phyloP scores from a whole-genome alignment of 1,140 invertebrate species.

The Harlomillsia oculata region DNA sequence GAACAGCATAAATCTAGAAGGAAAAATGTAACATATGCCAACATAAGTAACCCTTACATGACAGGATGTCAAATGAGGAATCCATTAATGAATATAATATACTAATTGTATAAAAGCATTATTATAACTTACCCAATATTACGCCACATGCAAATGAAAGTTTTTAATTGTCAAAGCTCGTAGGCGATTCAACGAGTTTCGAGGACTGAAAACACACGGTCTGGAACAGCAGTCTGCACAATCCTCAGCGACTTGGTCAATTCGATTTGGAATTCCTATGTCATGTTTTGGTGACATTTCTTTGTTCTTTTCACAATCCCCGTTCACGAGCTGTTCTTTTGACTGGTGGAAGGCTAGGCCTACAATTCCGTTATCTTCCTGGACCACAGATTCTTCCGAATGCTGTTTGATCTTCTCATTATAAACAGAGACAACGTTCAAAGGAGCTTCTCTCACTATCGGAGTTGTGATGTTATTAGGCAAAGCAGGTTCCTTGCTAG shows the following conservation, averaged over 20 bases:
- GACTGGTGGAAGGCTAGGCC: slow-evolving; percentile 80
- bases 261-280: slow-evolving; percentile 3
- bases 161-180: slow-evolving; percentile 83
- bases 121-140: slow-evolving; percentile 66
- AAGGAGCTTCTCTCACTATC: background rate
- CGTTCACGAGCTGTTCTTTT: slow-evolving; percentile 46
- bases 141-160: slow-evolving; percentile 77
- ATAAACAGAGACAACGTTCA: slow-evolving; percentile 30
- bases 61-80: background rate
- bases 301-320: slow-evolving; percentile 13
- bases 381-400: slow-evolving; percentile 42
- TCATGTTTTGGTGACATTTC: background rate
- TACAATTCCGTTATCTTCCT: slow-evolving; percentile 71
- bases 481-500: slow-evolving; percentile 2
- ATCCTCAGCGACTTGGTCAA: slow-evolving; percentile 36
- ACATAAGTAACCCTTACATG: background rate
- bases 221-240: slow-evolving; percentile 50
- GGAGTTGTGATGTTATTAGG: slow-evolving; percentile 7
- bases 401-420: slow-evolving; percentile 31
- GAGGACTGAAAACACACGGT: slow-evolving; percentile 39
- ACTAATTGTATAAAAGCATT: background rate
- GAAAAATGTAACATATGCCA: background rate
- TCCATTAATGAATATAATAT: background rate
- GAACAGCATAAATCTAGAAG: slow-evolving; percentile 72
- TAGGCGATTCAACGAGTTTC: slow-evolving; percentile 49